phyloP scores from a whole-genome alignment of 1,140 invertebrate genomes.

The Diabrotica virgifera region DNA sequence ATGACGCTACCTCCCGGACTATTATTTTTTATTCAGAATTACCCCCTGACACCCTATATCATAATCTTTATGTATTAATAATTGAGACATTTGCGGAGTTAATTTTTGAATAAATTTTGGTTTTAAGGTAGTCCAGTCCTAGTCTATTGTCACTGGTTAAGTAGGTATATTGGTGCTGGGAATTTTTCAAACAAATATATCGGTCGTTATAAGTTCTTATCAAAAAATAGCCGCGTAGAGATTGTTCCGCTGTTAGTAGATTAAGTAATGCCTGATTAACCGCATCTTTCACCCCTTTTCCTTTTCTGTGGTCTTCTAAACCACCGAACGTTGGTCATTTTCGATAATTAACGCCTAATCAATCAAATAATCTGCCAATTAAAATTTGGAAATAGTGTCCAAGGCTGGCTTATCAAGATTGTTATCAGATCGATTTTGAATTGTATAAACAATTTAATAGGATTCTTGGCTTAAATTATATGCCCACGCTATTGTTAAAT shows the following conservation, averaged over 20 bases:
- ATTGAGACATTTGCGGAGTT: too few relatives aligned
- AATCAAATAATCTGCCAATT: neutral
- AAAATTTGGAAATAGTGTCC: constrained; percentile 3
- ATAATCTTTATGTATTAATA: too few relatives aligned
- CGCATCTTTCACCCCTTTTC: constrained; percentile 1
- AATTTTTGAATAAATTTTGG: too few relatives aligned
- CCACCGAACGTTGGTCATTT: neutral
- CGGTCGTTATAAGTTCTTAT: neutral
- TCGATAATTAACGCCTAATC: constrained; percentile 1
- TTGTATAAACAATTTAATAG: too few relatives aligned
- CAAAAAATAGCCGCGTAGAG: neutral
- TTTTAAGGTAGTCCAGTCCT: neutral
- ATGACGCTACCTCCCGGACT: too few relatives aligned
- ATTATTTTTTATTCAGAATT: too few relatives aligned
- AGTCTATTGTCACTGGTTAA: neutral
- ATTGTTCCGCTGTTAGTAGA: neutral
- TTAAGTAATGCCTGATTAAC: constrained; percentile 1
- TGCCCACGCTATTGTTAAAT: too few relatives aligned
- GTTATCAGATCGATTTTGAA: neutral
- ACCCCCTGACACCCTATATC: too few relatives aligned
- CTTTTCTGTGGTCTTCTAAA: neutral
- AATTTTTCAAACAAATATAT: constrained; percentile 1
- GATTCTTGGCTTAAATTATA: too few relatives aligned
- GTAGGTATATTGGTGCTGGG: neutral
- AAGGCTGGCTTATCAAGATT: neutral